Evolutionary conservation across 2,113 vertebrate genomes (phyloP).

Genomic region (Scatophagus argus): DNA sequence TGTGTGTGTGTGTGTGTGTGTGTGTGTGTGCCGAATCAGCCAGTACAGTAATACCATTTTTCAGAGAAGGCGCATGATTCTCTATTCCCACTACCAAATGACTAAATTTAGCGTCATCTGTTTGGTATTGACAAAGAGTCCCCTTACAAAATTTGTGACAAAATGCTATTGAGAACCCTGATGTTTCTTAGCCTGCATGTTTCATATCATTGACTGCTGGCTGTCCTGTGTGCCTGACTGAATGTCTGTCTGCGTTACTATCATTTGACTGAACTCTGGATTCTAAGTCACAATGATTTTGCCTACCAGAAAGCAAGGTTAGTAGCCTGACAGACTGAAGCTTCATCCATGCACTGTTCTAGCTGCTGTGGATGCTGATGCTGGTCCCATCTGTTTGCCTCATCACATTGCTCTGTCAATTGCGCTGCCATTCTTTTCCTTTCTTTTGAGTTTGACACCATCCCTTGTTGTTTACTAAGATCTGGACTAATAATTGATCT

Average conservation of each 20-base stretch:
- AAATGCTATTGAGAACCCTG: not conserved
- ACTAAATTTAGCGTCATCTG: not conserved
- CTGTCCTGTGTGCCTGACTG: not conserved
- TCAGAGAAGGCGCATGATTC: too few species aligned
- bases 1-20: not conserved
- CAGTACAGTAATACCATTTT: too few species aligned
- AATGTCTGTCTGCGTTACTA: constrained; percentile 3
- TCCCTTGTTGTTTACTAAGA: not conserved
- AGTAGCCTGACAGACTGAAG: constrained; percentile 11
- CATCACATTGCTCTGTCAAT: not conserved
- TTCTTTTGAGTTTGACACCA: not conserved
- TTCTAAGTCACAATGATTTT: constrained; percentile 36
- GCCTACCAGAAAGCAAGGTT: constrained; percentile 1
- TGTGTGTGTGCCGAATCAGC: too few species aligned
- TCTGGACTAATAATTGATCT: not conserved
- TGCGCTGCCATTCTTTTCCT: not conserved
- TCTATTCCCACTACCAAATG: too few species aligned
- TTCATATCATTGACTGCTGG: constrained; percentile 23
- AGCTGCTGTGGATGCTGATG: constrained; percentile 18
- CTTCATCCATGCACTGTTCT: constrained; percentile 1
- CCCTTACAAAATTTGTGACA: not conserved
- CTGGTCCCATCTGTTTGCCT: constrained; percentile 20
- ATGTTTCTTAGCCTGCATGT: not conserved
- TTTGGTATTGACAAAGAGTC: not conserved
- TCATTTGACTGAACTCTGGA: constrained; percentile 15